These are phyloP conservation scores for Eclectus roratus DNA, from an alignment of 2,113 vertebrate species.

Conservation along the genomic window DNA sequence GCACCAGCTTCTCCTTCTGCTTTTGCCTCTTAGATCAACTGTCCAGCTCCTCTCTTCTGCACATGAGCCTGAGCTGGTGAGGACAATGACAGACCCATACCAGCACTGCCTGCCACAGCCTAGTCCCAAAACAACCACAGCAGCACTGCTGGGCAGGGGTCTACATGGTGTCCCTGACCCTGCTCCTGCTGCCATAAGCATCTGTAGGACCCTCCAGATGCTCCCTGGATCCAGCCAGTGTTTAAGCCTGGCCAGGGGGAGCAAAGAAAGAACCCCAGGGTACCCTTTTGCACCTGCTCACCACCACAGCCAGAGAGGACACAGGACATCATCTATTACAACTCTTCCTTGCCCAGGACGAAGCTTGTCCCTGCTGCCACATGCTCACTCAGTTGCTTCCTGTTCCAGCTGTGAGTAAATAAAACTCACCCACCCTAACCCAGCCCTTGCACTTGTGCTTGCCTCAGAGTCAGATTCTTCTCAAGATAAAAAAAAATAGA, in stretches of 20 bases:
- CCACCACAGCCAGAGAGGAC: neutral
- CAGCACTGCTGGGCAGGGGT: neutral
- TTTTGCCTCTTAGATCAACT: neutral
- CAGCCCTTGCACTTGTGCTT: neutral
- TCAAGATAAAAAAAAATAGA: neutral
- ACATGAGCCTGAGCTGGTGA: neutral
- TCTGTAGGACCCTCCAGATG: accelerated
- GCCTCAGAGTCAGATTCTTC: neutral
- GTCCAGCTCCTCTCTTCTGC: neutral
- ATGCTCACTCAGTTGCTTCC: neutral
- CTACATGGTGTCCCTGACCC: accelerated
- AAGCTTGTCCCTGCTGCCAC: neutral
- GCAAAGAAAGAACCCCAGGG: neutral
- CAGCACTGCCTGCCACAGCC: neutral
- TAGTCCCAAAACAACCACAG: neutral
- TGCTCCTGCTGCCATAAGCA: neutral
- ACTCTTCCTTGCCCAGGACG: accelerated
- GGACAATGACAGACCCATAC: neutral
- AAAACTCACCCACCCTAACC: neutral
- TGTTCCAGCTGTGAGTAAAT: neutral
- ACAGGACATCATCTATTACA: neutral
- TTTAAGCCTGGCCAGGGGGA: neutral
- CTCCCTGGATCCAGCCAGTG: accelerated
- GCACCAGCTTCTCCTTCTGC: neutral
- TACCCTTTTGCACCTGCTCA: neutral